Evolutionary conservation across 2,113 vertebrate species (phyloP).

Genomic region (Gavialis gangeticus): DNA sequence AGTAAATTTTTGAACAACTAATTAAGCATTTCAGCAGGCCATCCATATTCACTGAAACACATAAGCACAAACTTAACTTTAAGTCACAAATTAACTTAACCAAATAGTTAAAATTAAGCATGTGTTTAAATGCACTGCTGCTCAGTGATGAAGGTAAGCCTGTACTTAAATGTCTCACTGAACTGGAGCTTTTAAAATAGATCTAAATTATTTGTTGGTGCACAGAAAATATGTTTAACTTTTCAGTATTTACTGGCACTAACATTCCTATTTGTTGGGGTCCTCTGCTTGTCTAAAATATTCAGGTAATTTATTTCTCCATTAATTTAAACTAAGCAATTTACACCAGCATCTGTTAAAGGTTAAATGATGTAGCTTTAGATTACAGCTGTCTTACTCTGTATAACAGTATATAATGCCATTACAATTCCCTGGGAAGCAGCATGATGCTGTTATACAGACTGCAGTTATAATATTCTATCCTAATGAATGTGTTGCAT

Average conservation of each 20-base stretch:
- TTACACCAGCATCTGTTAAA: background rate
- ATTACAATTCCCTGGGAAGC: background rate
- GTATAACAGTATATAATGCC: rapidly evolving
- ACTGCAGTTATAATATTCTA: too few species aligned
- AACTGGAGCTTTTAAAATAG: background rate
- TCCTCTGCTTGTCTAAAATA: background rate
- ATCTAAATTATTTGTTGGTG: too few species aligned
- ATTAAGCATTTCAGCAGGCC: background rate
- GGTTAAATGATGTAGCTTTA: background rate
- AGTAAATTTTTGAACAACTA: background rate
- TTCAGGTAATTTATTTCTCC: background rate
- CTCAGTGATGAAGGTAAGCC: conserved; percentile 1
- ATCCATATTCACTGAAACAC: too few species aligned
- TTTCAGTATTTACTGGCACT: too few species aligned
- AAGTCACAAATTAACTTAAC: background rate
- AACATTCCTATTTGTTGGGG: too few species aligned
- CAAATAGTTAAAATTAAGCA: background rate
- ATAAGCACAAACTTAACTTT: too few species aligned
- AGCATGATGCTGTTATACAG: background rate
- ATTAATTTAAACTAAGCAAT: background rate
- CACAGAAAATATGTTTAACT: too few species aligned
- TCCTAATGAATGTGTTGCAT: background rate
- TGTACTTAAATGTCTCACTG: background rate
- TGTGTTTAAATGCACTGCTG: background rate
- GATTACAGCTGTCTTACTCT: background rate